Evolutionary conservation across 2,888 invertebrate species (phyloP).

Genomic region (Physocephala rufipes): DNA sequence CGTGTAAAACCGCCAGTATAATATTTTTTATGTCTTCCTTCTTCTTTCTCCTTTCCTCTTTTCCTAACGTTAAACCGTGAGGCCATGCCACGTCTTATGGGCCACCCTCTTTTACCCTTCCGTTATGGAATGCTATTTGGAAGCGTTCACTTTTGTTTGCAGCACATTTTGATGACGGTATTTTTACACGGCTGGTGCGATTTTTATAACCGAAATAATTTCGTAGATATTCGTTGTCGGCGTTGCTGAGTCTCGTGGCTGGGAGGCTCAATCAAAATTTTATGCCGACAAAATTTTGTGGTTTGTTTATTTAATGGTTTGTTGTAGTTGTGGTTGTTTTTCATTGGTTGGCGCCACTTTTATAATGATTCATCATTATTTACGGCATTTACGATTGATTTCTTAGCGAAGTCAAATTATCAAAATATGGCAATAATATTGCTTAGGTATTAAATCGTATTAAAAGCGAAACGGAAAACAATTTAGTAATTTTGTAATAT

Average conservation of each 20-base stretch:
- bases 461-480: no score
- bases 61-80: no score
- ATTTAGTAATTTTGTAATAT: no score
- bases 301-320: not conserved
- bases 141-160: constrained; percentile 38
- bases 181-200: constrained; percentile 50
- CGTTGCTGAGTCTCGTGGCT: constrained; percentile 35
- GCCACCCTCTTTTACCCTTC: not conserved
- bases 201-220: constrained; percentile 49
- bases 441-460: no score
- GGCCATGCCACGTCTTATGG: no score
- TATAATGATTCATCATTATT: not conserved
- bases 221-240: constrained; percentile 8
- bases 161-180: constrained; percentile 42
- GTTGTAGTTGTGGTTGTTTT: not conserved
- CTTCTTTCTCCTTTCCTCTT: not conserved
- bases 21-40: constrained; percentile 51
- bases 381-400: no score
- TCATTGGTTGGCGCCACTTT: constrained; percentile 34
- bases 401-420: no score
- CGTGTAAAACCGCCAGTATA: constrained; percentile 56
- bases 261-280: constrained; percentile 50
- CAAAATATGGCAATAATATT: no score
- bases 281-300: not conserved
- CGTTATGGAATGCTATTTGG: not conserved